These are phyloP conservation scores for Aulostomus chinensis DNA, from an alignment of 2,797 vertebrate genomes.

Conservation along the genomic window DNA sequence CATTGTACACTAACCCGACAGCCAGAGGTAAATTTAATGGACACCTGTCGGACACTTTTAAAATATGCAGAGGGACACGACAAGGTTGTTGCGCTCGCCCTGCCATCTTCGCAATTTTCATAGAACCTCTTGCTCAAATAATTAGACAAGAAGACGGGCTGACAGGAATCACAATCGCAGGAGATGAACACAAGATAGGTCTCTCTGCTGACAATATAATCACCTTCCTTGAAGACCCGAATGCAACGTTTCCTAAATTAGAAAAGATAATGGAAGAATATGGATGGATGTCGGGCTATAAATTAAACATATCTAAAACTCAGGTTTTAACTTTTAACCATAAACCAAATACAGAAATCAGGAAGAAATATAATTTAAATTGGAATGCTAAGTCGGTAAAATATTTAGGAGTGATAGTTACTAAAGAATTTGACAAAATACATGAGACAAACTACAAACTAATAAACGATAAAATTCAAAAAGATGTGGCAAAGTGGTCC, in stretches of 20 bases:
- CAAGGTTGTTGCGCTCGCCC: neutral
- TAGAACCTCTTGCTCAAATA: neutral
- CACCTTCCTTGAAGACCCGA: neutral
- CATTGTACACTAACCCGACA: neutral
- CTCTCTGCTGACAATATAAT: neutral
- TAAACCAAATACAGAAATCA: neutral
- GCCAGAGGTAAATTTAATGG: neutral
- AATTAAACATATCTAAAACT: neutral
- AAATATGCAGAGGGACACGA: neutral
- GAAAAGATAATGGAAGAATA: neutral
- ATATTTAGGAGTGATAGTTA: neutral
- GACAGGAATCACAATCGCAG: too few relatives aligned
- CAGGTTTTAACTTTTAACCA: neutral
- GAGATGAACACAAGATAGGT: neutral
- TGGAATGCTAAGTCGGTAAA: too few relatives aligned
- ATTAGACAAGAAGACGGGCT: too few relatives aligned
- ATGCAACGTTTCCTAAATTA: neutral
- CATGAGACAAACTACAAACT: neutral
- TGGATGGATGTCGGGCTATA: neutral
- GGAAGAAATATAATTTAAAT: neutral
- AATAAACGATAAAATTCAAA: neutral
- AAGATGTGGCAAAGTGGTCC: neutral
- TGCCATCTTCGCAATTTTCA: neutral
- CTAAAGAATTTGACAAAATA: neutral
- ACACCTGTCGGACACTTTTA: neutral